A percentile compares a stretch with the other conserved stretches of the same genome.
Conservation (phyloP, 2,113 vertebrate species). For the Tetraodon nigroviridis region DNA sequence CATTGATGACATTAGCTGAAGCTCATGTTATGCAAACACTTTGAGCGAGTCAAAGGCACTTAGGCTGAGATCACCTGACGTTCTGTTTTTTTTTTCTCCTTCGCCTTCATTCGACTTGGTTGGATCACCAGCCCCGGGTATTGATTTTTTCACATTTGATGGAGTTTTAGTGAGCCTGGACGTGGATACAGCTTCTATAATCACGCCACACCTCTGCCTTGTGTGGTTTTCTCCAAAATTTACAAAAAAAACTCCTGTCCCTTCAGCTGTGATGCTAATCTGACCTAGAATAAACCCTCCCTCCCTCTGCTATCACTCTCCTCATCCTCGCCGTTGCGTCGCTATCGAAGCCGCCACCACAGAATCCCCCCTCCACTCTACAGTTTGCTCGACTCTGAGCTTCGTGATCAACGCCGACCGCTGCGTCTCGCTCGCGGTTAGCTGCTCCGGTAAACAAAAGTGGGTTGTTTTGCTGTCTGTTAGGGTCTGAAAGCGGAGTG, state of each 20-base stretch:
- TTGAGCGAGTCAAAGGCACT: slow-evolving; percentile 66
- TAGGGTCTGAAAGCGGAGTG: slow-evolving; percentile 33
- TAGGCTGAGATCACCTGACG: slow-evolving; percentile 56
- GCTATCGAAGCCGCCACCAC: slow-evolving; percentile 29
- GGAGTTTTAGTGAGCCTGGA: slow-evolving; percentile 41
- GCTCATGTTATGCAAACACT: slow-evolving; percentile 72
- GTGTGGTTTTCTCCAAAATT: slow-evolving; percentile 18
- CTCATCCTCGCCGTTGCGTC: slow-evolving; percentile 36
- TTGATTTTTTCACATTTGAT: slow-evolving; percentile 60
- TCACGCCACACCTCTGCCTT: slow-evolving; percentile 8
- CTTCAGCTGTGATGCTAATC: slow-evolving; percentile 14
- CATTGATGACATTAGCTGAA: slow-evolving; percentile 72
- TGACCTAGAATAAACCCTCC: slow-evolving; percentile 31
- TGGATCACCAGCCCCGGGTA: slow-evolving; percentile 56
- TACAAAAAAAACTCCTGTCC: not conserved
- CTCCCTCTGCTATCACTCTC: slow-evolving; percentile 19
- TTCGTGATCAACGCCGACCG: slow-evolving; percentile 50
- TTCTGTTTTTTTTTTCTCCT: slow-evolving; percentile 29
- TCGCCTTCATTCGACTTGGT: slow-evolving; percentile 49
- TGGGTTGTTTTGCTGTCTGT: slow-evolving; percentile 47
- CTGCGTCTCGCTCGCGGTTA: slow-evolving; percentile 33
- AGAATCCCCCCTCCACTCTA: slow-evolving; percentile 1
- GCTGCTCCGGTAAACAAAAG: slow-evolving; percentile 46
- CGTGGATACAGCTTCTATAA: slow-evolving; percentile 24
- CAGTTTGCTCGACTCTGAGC: slow-evolving; percentile 26